phyloP scores from a whole-genome alignment of 2,797 vertebrate genomes.

The Leuciscus waleckii region DNA sequence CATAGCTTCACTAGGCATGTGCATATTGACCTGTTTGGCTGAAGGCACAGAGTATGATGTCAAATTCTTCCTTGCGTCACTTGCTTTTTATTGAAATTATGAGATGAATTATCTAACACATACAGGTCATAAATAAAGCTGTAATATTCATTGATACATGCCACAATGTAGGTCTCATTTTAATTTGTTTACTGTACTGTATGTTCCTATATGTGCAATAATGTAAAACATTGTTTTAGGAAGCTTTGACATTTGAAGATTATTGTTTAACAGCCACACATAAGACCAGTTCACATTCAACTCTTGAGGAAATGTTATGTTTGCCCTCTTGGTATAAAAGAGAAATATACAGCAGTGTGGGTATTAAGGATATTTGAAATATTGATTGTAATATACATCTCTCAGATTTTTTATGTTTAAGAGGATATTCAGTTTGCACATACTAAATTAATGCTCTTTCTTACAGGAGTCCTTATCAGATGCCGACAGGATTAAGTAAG shows the following conservation, averaged over 20 bases:
- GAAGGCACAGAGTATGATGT: constrained; percentile 31
- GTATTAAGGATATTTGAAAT: background rate
- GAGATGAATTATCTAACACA: background rate
- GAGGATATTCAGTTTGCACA: background rate
- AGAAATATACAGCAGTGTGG: background rate
- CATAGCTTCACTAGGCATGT: constrained; percentile 31
- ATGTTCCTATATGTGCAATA: background rate
- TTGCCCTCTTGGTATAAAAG: constrained; percentile 5
- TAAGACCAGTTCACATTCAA: background rate
- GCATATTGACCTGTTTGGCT: constrained; percentile 44
- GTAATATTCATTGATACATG: background rate
- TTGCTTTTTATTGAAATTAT: background rate
- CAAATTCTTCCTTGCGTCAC: background rate
- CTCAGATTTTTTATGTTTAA: background rate
- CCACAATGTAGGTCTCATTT: background rate
- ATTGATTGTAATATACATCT: background rate
- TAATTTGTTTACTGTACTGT: background rate
- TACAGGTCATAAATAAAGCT: background rate
- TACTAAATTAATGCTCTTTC: constrained; percentile 58
- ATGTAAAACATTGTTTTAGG: background rate
- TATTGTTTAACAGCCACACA: background rate
- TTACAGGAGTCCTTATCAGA: constrained; percentile 88
- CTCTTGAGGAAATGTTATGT: background rate
- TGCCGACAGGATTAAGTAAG: constrained; percentile 92
- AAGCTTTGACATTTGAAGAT: constrained; percentile 11